Percentiles rank a stretch among this genome's conserved stretches.
These are phyloP conservation scores for Cheilosia scutellata DNA, from an alignment of 2,888 invertebrate genomes.

Conservation along the genomic window DNA sequence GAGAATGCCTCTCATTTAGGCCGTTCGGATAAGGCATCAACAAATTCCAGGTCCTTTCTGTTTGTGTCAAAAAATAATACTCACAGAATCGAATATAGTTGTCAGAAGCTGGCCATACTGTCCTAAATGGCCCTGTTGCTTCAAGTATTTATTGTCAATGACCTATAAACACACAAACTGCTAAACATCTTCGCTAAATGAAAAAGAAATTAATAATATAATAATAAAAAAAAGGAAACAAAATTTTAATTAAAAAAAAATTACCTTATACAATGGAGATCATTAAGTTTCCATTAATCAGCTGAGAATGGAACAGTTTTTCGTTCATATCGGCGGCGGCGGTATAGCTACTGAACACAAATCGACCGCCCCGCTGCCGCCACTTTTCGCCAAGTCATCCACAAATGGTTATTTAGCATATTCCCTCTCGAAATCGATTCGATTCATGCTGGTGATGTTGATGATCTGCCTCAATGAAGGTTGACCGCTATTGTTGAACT, in stretches of 20 bases:
- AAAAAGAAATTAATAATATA: constrained; percentile 23
- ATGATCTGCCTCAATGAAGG: constrained; percentile 53
- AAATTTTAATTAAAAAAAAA: constrained; percentile 40
- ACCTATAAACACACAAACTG: neutral
- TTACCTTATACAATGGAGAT: constrained; percentile 50
- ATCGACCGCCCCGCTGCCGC: neutral
- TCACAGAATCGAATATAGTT: too few relatives aligned
- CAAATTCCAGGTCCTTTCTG: too few relatives aligned
- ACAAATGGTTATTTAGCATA: constrained; percentile 77
- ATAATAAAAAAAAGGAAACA: constrained; percentile 15
- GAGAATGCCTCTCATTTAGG: too few relatives aligned
- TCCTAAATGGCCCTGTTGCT: too few relatives aligned
- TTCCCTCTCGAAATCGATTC: constrained; percentile 69
- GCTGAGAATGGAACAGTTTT: constrained; percentile 6
- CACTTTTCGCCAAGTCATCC: constrained; percentile 76
- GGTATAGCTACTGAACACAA: constrained; percentile 24
- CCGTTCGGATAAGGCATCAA: too few relatives aligned
- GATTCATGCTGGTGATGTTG: constrained; percentile 55
- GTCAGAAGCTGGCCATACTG: too few relatives aligned
- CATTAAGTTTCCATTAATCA: constrained; percentile 68
- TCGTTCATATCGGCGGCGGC: constrained; percentile 10
- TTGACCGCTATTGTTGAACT: constrained; percentile 72
- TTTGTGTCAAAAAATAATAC: too few relatives aligned
- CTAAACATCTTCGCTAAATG: neutral
- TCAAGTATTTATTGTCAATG: neutral